Evolutionary conservation across 23 tunicate species (phyloP).

Genomic region (Diplosoma virens): DNA sequence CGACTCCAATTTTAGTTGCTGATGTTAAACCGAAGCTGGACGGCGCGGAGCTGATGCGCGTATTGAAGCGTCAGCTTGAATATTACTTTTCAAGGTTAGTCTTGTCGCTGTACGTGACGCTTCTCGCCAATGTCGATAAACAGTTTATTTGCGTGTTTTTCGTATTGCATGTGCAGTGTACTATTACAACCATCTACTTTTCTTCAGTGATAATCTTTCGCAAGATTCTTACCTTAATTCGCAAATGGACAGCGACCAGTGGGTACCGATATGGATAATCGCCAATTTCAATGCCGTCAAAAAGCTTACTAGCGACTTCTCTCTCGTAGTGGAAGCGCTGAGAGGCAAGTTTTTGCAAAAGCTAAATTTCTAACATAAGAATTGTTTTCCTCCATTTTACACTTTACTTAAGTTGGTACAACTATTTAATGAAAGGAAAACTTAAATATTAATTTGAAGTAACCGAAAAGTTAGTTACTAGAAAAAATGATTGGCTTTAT

Average conservation of each 20-base stretch:
- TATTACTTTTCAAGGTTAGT: slow-evolving; percentile 71
- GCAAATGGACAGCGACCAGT: slow-evolving; percentile 85
- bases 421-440: too few species aligned
- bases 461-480: too few species aligned
- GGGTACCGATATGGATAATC: slow-evolving; percentile 74
- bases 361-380: not conserved
- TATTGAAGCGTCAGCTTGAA: slow-evolving; percentile 58
- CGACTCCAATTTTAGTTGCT: too few species aligned
- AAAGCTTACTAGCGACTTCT: slow-evolving; percentile 59
- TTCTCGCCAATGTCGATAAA: not conserved
- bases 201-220: slow-evolving; percentile 66
- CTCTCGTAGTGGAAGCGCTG: slow-evolving; percentile 58
- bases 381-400: too few species aligned
- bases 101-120: not conserved
- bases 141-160: not conserved
- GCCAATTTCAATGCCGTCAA: slow-evolving; percentile 77
- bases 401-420: too few species aligned
- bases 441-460: too few species aligned
- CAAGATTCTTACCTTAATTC: slow-evolving; percentile 64
- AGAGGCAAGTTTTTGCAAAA: slow-evolving; percentile 38
- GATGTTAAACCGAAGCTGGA: slow-evolving; percentile 37
- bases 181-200: not conserved
- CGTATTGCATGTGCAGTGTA: too few species aligned
- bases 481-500: too few species aligned
- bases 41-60: slow-evolving; percentile 39